phyloP scores from a whole-genome alignment of 1,140 invertebrate genomes.

The Idris sp. region DNA sequence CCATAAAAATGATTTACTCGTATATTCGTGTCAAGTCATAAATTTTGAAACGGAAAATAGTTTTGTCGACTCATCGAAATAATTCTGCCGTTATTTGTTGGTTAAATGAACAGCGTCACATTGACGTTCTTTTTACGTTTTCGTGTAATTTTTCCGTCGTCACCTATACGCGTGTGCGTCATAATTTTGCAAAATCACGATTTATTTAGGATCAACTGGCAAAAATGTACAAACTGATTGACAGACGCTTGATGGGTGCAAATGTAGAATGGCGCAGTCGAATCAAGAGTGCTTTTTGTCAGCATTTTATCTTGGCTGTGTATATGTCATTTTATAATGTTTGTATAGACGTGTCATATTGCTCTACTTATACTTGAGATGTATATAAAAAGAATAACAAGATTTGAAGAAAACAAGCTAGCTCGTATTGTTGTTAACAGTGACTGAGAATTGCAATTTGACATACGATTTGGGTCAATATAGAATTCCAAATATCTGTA shows the following conservation, averaged over 20 bases:
- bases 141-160: conserved; percentile 25
- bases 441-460: no score
- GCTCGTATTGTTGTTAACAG: no score
- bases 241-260: neutral
- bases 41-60: conserved; percentile 53
- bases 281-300: no score
- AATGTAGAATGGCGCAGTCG: neutral
- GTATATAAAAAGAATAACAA: no score
- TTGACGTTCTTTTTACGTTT: conserved; percentile 25
- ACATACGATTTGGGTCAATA: no score
- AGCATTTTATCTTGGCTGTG: no score
- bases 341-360: no score
- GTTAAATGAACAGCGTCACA: conserved; percentile 46
- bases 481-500: no score
- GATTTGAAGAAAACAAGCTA: no score
- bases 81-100: conserved; percentile 44
- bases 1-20: conserved; percentile 61
- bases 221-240: conserved; percentile 5
- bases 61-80: conserved; percentile 55
- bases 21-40: conserved; percentile 53
- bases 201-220: conserved; percentile 8
- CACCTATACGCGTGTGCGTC: conserved; percentile 6
- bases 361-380: no score
- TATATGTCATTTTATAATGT: no score
- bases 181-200: conserved; percentile 13